Conservation (phyloP, 2,888 invertebrate species). For the Drosophila monieri region DNA sequence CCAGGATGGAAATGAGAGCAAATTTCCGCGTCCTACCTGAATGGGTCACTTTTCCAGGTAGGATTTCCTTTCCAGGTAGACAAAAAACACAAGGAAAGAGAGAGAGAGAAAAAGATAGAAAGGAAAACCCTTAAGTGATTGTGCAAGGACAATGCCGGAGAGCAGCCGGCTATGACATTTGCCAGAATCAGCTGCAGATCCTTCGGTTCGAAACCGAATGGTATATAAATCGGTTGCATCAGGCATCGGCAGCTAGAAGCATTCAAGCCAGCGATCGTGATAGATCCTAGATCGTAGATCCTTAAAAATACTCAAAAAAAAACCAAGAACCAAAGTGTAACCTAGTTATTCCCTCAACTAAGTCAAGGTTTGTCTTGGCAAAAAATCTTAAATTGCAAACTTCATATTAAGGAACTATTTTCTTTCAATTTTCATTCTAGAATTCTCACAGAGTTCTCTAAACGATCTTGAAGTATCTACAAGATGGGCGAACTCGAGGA, state of each 20-base stretch:
- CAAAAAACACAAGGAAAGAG: neutral
- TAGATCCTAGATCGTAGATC: slow-evolving; percentile 79
- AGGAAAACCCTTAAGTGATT: slow-evolving; percentile 26
- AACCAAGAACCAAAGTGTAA: slow-evolving; percentile 35
- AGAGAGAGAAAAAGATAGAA: slow-evolving; percentile 7
- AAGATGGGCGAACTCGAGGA: slow-evolving; percentile 83
- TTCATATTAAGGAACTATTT: slow-evolving; percentile 13
- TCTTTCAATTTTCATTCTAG: slow-evolving; percentile 35
- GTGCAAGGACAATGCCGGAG: slow-evolving; percentile 27
- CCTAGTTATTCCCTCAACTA: slow-evolving; percentile 35
- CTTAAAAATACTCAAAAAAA: slow-evolving; percentile 21
- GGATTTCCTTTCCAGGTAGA: slow-evolving; percentile 37
- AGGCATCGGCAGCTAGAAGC: slow-evolving; percentile 60
- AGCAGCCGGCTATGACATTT: slow-evolving; percentile 50
- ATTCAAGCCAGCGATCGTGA: slow-evolving; percentile 73
- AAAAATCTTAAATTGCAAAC: neutral
- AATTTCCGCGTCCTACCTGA: slow-evolving; percentile 60
- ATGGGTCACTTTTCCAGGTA: slow-evolving; percentile 62
- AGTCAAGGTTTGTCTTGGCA: slow-evolving; percentile 48
- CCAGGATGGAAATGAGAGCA: slow-evolving; percentile 45
- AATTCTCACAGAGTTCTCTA: slow-evolving; percentile 62
- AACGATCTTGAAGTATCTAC: slow-evolving; percentile 29
- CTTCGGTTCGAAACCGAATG: slow-evolving; percentile 3
- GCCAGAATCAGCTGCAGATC: slow-evolving; percentile 48
- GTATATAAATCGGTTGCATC: slow-evolving; percentile 52